Base-by-base conservation (phyloP, 2,113 vertebrate genomes). In the Anolis carolinensis region DNA sequence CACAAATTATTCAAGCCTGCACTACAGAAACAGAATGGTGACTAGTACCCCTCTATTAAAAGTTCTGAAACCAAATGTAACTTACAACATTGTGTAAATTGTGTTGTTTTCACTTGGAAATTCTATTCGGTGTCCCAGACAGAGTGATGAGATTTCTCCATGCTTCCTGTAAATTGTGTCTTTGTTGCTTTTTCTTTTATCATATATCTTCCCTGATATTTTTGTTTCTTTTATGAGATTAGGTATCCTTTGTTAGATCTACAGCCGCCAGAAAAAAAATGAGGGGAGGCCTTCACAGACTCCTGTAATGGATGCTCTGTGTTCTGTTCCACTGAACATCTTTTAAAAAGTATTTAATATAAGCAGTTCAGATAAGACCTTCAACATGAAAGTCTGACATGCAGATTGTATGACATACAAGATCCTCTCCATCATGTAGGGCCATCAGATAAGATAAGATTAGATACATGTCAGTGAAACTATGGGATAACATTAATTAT, bases 121-220 rank as follows among this genome's bases (percentile, higher is more conserved):
- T 86, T 91, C 93, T 89, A 88, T 94, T 94, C 87, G 88, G 94
- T 93, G 94, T 93, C 89, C 73, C 90, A 90, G 67, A 72, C 85
- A 93, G 86, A 89, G 91, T 89, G 81, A 79, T 89, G 86, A 91
- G 91, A 86, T 92, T 89, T 74, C 89, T 90, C 67, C 87, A 67
- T 87, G 52, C 59, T 92, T 87, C n/a, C 68, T 90, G 93, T 86
- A 93, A 88, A 85, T 86, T 92, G 83, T 88, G 86, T 82, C 83
- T 92, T 0, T 36, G 81, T 87, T 91, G 94, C 71, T 90, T 88
- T 89, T 83, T 74, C 91, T 74, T 87, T 72, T 86, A 92, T 92
- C 75, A 34, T 77, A 34, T 77, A 78, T 88, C 91, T 92, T 59
- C 93, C 86, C 75, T 85, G 90, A 78, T 85, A 81, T 92, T 92